Evolutionary conservation across 2,888 invertebrate species (phyloP), one percentile per base, ranked within the genome.

Genomic region (Noctuana brunneofusca): DNA sequence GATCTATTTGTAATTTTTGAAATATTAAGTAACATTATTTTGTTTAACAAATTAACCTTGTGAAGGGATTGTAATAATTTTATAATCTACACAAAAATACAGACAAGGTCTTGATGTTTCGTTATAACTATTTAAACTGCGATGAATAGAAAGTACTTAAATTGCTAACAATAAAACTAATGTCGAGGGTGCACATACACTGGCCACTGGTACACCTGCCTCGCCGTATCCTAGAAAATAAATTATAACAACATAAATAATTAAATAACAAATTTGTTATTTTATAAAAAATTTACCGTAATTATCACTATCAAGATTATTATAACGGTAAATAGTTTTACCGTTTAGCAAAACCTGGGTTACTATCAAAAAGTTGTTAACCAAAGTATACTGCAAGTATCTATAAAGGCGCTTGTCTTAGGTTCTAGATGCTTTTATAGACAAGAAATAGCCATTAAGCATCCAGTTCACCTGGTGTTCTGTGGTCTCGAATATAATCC

Each of bases 171-270:
- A 62, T 64, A 67, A 5, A 79, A 81, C 67, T 80, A 83, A 76
- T 85, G 84, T 67, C 77, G 76, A 66, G 80, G 76, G 58, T 80
- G 79, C 32, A 88, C 81, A 75, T 83, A 87, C 65, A 74, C 77
- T 65, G 90, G 89, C 83, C 87, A 89, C 66, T 87, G 82, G 72
- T 89, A 89, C 16, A 75, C 73, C 43, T 83, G 83, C 67, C 74
- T 73, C 66, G 74, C 77, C 65, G 77, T 73, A 64, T 74, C 80
- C 90, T 90, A 76, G 5, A 81, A 68, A 70, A 68, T 48, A 58
- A 53, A 53, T 20, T 18, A 38, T 16, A 8, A 38, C 8, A 56
- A 20, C 5, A 27, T 43, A 27, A 41, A 41, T 12, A 2, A 27
- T 27, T 14, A 14, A 27, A 16, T 16, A 16, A 43, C 5, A 16